These are phyloP conservation scores for Gopherus flavomarginatus DNA, from an alignment of 2,113 vertebrate species.

Conservation along the genomic window DNA sequence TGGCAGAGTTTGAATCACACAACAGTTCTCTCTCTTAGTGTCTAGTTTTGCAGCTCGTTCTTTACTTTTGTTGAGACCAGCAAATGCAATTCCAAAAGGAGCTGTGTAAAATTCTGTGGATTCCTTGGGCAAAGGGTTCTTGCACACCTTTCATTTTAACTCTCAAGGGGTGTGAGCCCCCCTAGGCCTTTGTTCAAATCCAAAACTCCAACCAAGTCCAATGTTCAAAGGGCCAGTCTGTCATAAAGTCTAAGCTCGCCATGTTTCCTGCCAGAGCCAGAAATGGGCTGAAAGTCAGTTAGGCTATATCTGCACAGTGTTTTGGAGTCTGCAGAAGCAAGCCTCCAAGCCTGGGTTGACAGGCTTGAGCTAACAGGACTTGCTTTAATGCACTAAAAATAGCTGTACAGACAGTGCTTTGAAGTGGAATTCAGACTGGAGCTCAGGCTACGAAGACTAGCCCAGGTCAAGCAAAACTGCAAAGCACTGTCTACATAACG, in stretches of 20 bases:
- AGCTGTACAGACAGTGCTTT: background rate
- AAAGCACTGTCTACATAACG: background rate
- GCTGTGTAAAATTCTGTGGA: background rate
- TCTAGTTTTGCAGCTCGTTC: background rate
- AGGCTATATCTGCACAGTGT: background rate
- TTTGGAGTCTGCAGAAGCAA: background rate
- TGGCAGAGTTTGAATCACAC: constrained; percentile 12
- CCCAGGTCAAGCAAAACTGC: background rate
- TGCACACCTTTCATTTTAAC: background rate
- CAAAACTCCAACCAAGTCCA: background rate
- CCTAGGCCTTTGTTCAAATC: background rate
- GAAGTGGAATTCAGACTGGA: background rate
- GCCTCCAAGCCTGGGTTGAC: background rate
- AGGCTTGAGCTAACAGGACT: too few species aligned
- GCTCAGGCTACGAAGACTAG: background rate
- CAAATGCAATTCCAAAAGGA: background rate
- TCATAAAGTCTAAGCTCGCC: background rate
- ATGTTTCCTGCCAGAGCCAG: background rate
- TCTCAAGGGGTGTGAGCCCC: background rate
- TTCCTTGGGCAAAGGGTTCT: background rate
- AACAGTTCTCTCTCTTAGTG: background rate
- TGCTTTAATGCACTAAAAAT: too few species aligned
- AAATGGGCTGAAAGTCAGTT: background rate
- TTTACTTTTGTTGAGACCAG: background rate
- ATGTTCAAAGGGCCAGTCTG: background rate